Percentiles rank a stretch among this genome's conserved stretches.
phyloP scores from a whole-genome alignment of 2,888 invertebrate genomes.

The Phengaris alcon region DNA sequence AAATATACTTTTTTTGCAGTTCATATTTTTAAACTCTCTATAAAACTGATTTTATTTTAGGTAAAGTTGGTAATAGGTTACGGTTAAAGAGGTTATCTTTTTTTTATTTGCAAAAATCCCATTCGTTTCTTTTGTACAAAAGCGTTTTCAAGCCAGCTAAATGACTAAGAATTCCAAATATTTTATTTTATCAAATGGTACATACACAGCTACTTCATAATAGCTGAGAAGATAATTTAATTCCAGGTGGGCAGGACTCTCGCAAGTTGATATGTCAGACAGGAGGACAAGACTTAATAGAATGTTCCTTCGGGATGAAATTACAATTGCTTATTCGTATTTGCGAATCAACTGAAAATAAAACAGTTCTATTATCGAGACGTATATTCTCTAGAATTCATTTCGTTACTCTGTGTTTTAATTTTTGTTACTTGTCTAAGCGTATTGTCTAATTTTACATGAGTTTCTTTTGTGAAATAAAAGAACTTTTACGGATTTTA shows the following conservation, averaged over 20 bases:
- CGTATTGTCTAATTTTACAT: neutral
- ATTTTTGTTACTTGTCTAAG: neutral
- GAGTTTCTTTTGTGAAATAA: neutral
- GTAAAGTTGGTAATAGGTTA: no score
- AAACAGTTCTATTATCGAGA: conserved; percentile 32
- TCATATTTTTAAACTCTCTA: no score
- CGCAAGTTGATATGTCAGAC: conserved; percentile 3
- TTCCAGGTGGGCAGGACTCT: conserved; percentile 1
- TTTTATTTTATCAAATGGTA: neutral
- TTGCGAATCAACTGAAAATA: conserved; percentile 31
- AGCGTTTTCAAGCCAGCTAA: no score
- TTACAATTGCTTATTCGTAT: conserved; percentile 19
- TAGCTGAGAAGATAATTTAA: conserved; percentile 6
- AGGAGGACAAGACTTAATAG: conserved; percentile 15
- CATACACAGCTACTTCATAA: neutral
- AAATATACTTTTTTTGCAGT: no score
- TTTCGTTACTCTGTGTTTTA: no score
- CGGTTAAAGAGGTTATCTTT: no score
- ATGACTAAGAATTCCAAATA: no score
- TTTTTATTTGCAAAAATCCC: no score
- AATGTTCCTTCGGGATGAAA: conserved; percentile 20
- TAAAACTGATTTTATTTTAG: no score
- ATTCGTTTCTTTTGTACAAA: no score
- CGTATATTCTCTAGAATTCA: neutral
- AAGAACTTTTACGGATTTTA: neutral